These are phyloP conservation scores for Pseudotriccus pelzelni DNA, from an alignment of 2,797 vertebrate genomes.

Conservation along the genomic window DNA sequence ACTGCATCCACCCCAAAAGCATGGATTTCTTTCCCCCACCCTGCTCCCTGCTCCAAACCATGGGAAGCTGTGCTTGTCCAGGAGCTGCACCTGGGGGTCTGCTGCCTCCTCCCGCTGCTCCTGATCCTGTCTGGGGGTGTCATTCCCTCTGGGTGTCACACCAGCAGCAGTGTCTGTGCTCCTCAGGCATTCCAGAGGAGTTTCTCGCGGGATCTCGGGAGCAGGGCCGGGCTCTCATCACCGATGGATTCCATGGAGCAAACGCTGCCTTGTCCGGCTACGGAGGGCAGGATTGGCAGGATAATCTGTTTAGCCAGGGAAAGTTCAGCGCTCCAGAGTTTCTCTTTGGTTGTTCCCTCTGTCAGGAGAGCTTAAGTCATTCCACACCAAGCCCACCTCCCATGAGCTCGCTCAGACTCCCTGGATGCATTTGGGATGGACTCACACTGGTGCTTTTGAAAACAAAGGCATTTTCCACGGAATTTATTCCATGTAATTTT, in stretches of 20 bases:
- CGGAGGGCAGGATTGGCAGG: background rate
- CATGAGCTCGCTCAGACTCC: too few species aligned
- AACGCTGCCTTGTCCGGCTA: background rate
- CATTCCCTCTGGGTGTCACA: rapidly evolving
- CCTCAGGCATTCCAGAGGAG: background rate
- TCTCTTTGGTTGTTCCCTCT: background rate
- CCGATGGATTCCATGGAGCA: background rate
- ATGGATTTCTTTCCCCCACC: background rate
- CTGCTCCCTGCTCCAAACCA: background rate
- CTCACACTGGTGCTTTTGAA: background rate
- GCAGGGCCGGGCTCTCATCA: background rate
- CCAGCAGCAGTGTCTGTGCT: background rate
- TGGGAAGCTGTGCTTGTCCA: background rate
- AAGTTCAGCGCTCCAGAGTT: background rate
- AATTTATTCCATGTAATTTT: background rate
- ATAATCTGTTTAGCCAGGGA: background rate
- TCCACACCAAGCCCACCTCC: background rate
- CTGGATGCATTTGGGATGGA: background rate
- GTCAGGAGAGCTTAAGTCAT: rapidly evolving
- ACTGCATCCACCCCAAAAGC: background rate
- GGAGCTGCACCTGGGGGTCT: background rate
- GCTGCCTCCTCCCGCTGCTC: rapidly evolving
- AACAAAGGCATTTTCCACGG: background rate
- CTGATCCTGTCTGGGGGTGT: too few species aligned
- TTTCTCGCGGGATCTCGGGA: background rate